Evolutionary conservation across 2,888 invertebrate genomes (phyloP).

Genomic region (Pimpla rufipes): DNA sequence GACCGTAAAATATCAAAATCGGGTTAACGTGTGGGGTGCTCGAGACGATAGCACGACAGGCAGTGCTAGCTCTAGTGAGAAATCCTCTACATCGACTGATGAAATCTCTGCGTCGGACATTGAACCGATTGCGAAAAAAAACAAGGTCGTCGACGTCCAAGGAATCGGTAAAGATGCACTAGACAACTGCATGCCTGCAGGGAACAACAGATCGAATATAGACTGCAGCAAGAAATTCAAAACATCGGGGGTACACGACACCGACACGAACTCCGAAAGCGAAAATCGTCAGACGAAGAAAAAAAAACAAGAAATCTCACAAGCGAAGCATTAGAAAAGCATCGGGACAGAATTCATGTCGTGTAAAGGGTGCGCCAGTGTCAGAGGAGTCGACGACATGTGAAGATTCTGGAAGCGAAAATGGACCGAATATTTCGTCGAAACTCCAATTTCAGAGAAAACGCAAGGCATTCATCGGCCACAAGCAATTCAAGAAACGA

Average conservation of each 20-base stretch:
- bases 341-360: not conserved
- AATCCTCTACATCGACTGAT: not conserved
- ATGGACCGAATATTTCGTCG: not conserved
- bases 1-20: not conserved
- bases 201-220: not conserved
- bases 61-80: not conserved
- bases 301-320: constrained; percentile 11
- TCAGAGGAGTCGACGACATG: not conserved
- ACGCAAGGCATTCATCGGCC: constrained; percentile 20
- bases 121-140: not conserved
- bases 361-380: not conserved
- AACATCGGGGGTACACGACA: not conserved
- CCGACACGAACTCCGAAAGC: not conserved
- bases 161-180: not conserved
- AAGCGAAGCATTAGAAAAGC: not conserved
- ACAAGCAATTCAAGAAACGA: constrained; percentile 14
- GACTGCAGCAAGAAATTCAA: not conserved
- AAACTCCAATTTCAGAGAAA: not conserved
- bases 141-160: not conserved
- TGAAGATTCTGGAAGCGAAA: constrained; percentile 13
- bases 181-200: not conserved
- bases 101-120: constrained; percentile 1
- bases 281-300: constrained; percentile 3
- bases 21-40: not conserved
- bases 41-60: not conserved